Evolutionary conservation across 92 coral and sea anemone species (phyloP).

Genomic region (Isaurus tuberculatus): DNA sequence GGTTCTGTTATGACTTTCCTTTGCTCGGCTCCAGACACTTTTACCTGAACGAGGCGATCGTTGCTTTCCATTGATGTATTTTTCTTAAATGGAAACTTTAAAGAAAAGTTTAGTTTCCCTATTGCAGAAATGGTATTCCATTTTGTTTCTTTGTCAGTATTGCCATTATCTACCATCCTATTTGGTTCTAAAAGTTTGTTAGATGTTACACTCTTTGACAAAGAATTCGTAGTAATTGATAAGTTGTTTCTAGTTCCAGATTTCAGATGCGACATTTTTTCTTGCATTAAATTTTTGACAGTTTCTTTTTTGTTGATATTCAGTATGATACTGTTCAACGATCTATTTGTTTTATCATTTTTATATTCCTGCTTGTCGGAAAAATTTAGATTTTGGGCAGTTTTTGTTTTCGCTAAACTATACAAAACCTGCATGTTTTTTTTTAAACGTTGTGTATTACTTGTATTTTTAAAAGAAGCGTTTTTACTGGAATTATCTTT

Average conservation of each 20-base stretch:
- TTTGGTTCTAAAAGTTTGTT: not conserved
- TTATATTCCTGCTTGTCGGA: not conserved
- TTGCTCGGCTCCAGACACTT: not conserved
- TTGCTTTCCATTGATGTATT: constrained; percentile 18
- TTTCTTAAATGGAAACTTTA: constrained; percentile 31
- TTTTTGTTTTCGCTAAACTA: not conserved
- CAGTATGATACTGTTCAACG: too few relatives aligned
- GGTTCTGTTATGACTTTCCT: not conserved
- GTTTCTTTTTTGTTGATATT: not conserved
- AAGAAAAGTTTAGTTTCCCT: constrained; percentile 36
- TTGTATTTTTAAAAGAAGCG: not conserved
- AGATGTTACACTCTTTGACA: not conserved
- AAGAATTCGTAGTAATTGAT: not conserved
- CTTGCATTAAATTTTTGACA: not conserved
- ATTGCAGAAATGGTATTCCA: constrained; percentile 34
- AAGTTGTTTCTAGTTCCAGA: too few relatives aligned
- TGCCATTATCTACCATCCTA: not conserved
- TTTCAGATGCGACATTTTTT: not conserved
- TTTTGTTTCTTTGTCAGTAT: not conserved
- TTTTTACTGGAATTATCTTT: not conserved
- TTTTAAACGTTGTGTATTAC: not conserved
- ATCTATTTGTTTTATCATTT: not conserved
- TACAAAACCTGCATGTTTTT: not conserved
- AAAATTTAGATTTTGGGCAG: not conserved
- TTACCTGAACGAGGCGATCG: constrained; percentile 18